Evolutionary conservation across 2,888 invertebrate species (phyloP), one percentile per base, ranked within the genome.

Genomic region (Melikaiella ostensackeni): DNA sequence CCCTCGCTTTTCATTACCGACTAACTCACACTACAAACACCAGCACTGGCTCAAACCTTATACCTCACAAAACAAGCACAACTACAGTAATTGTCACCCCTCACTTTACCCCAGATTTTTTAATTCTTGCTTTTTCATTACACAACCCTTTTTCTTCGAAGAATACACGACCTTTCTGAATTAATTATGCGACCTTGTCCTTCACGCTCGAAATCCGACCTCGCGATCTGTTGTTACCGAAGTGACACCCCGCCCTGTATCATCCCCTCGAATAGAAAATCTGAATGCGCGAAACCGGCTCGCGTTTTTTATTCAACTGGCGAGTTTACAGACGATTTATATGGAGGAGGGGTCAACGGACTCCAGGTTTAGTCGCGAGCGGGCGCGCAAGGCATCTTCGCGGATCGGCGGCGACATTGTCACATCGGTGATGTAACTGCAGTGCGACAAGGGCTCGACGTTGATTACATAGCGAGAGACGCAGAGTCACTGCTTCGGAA

Each of bases 331-430:
- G 24, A 42, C 24, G 64, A 42, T 35, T 64, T 64, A 64, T 64
- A 21, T 55, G 70, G n/a, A 33, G 33, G 50, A 50, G 70, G 90
- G 89, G 90, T 89, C 89, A 85, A 86, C 87, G 88, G 88, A 90
- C 91, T 91, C 89, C 89, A 87, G 81, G 86, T 88, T 87, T 89
- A 90, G 90, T 90, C 90, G 89, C 88, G 89, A 89, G 91, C 91
- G 90, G 91, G 90, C 87, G 91, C 91, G 90, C 90, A 90, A 91
- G 91, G 77, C 80, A 35, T 74, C 70, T 75, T 75, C 46, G 35
- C 61, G 74, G 77, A 79, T 77, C 73, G 75, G 79, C 75, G 79
- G 77, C 59, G 75, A 76, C 64, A 62, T 62, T 62, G 74, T 81
- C 75, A 55, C 30, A 66, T 30, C n/a, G 50, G 75, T 78, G 80